These are phyloP conservation scores for Thelaira solivaga DNA, from an alignment of 2,888 invertebrate genomes.

Conservation along the genomic window DNA sequence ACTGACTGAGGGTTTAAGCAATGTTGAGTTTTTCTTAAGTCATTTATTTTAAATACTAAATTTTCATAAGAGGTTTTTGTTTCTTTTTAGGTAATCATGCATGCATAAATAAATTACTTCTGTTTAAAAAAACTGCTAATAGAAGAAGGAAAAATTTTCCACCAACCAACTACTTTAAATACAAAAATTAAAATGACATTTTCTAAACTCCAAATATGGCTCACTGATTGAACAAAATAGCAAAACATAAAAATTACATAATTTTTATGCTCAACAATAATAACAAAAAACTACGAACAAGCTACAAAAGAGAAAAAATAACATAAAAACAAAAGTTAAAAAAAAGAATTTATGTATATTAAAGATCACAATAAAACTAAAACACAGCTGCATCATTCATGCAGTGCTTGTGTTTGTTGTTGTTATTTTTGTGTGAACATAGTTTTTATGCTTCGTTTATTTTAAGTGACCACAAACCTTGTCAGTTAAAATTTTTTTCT, in stretches of 20 bases:
- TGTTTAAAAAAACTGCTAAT: background rate
- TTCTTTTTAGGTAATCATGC: too few relatives aligned
- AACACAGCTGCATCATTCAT: conserved; percentile 20
- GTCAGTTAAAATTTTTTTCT: background rate
- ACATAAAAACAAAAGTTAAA: too few relatives aligned
- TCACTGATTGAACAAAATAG: conserved; percentile 31
- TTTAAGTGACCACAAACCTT: conserved; percentile 19
- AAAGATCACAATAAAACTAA: background rate
- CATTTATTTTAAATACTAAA: too few relatives aligned
- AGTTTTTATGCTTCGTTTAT: conserved; percentile 32
- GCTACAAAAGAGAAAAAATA: background rate
- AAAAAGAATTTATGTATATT: too few relatives aligned
- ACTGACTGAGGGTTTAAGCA: too few relatives aligned
- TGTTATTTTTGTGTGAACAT: conserved; percentile 2
- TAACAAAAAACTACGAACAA: background rate
- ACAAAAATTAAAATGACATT: conserved; percentile 35
- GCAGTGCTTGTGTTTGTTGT: background rate
- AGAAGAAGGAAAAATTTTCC: conserved; percentile 21
- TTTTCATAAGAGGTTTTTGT: background rate
- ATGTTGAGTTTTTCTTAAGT: too few relatives aligned
- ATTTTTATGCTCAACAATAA: conserved; percentile 13
- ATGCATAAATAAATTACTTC: conserved; percentile 10
- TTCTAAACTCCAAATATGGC: conserved; percentile 39
- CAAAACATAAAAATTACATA: conserved; percentile 33
- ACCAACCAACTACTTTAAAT: conserved; percentile 4